Conservation (phyloP, 2,113 vertebrate genomes). For the Montifringilla adamsi region DNA sequence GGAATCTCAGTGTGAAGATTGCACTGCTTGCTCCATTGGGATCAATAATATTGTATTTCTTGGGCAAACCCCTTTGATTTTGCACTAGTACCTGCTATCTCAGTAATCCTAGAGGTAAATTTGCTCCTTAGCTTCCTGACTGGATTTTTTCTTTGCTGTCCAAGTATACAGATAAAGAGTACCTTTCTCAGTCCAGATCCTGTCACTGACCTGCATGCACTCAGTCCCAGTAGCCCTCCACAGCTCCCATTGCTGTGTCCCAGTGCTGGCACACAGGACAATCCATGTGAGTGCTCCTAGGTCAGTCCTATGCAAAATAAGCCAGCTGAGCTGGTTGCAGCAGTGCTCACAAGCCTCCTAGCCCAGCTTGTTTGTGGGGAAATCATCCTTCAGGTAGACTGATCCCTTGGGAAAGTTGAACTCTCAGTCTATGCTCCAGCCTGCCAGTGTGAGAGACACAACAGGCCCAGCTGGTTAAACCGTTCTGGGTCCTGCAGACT, state of each 20-base stretch:
- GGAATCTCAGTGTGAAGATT: neutral
- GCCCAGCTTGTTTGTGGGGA: neutral
- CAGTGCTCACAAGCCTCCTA: neutral
- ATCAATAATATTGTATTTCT: neutral
- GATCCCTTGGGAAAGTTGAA: neutral
- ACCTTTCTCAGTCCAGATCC: neutral
- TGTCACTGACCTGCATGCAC: neutral
- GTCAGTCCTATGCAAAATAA: neutral
- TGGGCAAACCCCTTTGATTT: neutral
- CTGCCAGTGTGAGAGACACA: neutral
- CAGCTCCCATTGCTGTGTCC: neutral
- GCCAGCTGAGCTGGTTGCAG: neutral
- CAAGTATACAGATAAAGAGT: neutral
- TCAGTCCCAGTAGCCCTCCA: neutral
- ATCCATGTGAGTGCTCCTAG: neutral
- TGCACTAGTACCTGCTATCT: neutral
- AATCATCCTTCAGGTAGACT: neutral
- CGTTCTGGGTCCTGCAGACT: neutral
- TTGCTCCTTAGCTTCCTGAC: neutral
- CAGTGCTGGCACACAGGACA: accelerated
- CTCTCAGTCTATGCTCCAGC: neutral
- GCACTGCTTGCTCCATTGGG: neutral
- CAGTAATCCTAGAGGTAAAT: neutral
- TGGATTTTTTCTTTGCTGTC: neutral
- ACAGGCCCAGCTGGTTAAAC: neutral